phyloP scores from a whole-genome alignment of 1,140 invertebrate genomes.

The Procambarus virginalis region DNA sequence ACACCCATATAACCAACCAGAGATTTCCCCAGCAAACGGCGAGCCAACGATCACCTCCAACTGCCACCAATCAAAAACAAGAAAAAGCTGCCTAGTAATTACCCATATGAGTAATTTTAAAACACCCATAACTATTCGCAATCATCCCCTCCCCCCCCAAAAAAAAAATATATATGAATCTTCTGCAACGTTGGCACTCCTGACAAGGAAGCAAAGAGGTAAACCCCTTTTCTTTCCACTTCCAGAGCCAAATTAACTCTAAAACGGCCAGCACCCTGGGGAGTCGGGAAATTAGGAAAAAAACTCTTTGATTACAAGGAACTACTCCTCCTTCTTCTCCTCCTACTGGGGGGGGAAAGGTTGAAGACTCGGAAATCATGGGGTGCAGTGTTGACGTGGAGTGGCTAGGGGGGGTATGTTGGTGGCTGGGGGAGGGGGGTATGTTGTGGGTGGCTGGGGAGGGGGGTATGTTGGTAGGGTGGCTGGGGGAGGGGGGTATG shows the following conservation, averaged over 20 bases:
- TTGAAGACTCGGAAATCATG: neutral
- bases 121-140: too few relatives aligned
- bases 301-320: constrained; percentile 68
- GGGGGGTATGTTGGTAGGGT: too few relatives aligned
- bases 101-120: too few relatives aligned
- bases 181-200: constrained; percentile 1
- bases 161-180: neutral
- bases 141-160: too few relatives aligned
- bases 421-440: neutral
- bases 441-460: too few relatives aligned
- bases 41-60: too few relatives aligned
- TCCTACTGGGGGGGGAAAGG: neutral
- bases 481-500: too few relatives aligned
- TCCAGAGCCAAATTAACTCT: constrained; percentile 57
- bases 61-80: too few relatives aligned
- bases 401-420: neutral
- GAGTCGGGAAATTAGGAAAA: constrained; percentile 65
- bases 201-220: constrained; percentile 27
- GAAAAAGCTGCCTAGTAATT: too few relatives aligned
- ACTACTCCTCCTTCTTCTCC: neutral
- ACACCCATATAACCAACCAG: too few relatives aligned
- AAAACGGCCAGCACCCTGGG: constrained; percentile 63
- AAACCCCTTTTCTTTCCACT: constrained; percentile 48
- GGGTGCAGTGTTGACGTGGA: neutral
- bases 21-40: too few relatives aligned